These are phyloP conservation scores for Theonella swinhoei DNA, from an alignment of 37 sponge, comb jelly and placozoan genomes.

Conservation along the genomic window DNA sequence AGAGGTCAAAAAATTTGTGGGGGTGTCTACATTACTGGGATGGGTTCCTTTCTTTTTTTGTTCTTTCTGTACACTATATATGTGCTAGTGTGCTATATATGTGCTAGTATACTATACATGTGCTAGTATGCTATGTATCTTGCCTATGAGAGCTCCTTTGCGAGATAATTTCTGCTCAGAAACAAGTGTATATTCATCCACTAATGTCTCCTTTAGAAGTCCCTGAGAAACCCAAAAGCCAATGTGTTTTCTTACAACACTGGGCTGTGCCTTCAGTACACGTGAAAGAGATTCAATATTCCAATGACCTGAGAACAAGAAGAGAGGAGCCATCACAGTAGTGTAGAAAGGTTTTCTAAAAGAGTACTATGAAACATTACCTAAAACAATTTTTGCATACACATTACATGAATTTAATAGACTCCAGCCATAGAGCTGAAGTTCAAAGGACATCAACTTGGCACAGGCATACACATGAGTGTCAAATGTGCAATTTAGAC, in stretches of 20 bases:
- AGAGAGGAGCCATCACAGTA: background rate
- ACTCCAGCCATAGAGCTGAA: too few species aligned
- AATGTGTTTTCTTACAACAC: conserved; percentile 68
- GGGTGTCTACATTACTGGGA: too few species aligned
- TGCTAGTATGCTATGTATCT: too few species aligned
- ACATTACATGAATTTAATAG: too few species aligned
- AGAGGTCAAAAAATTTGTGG: too few species aligned
- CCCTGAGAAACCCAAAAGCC: conserved; percentile 88
- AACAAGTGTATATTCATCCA: conserved; percentile 15
- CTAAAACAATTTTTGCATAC: background rate
- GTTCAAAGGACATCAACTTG: too few species aligned
- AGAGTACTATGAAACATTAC: background rate
- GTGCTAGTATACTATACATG: too few species aligned
- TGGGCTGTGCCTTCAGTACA: conserved; percentile 40
- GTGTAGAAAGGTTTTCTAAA: background rate
- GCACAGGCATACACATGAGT: background rate
- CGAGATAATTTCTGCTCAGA: background rate
- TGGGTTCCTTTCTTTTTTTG: too few species aligned
- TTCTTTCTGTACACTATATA: too few species aligned
- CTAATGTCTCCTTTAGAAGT: conserved; percentile 65
- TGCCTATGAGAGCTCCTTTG: background rate
- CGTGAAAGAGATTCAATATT: conserved; percentile 61
- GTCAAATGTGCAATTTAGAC: background rate
- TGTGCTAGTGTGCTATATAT: too few species aligned
- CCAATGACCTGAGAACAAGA: conserved; percentile 60